A percentile compares a stretch with the other conserved stretches of the same genome.
phyloP scores from a whole-genome alignment of 2,888 invertebrate genomes.

The Yponomeuta evonymella region DNA sequence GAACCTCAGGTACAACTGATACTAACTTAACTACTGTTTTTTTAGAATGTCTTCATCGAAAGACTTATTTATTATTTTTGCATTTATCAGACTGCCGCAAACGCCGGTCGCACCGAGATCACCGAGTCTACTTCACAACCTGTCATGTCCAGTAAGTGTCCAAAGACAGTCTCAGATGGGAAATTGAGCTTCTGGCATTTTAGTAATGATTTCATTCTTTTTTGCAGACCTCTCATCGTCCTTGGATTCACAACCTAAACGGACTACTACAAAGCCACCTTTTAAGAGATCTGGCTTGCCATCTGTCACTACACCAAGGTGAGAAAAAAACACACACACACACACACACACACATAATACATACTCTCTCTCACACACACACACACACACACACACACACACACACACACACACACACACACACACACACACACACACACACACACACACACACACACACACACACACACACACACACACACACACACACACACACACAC shows the following conservation, averaged over 20 bases:
- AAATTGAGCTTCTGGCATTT: too few relatives aligned
- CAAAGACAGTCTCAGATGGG: neutral
- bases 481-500: too few relatives aligned
- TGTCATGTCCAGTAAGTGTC: conserved; percentile 43
- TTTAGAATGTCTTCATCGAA: too few relatives aligned
- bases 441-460: too few relatives aligned
- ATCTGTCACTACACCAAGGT: conserved; percentile 60
- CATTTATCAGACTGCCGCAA: conserved; percentile 43
- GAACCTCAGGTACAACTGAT: conserved; percentile 48
- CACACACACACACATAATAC: too few relatives aligned
- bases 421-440: too few relatives aligned
- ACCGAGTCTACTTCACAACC: conserved; percentile 67
- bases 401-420: too few relatives aligned
- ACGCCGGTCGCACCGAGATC: conserved; percentile 56
- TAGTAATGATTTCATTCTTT: too few relatives aligned
- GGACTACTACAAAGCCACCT: conserved; percentile 57
- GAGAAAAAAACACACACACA: conserved; percentile 17
- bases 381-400: too few relatives aligned
- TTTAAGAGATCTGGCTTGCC: conserved; percentile 61
- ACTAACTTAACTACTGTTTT: too few relatives aligned
- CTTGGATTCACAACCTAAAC: conserved; percentile 58
- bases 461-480: too few relatives aligned
- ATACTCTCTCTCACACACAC: too few relatives aligned
- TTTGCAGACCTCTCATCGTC: conserved; percentile 51
- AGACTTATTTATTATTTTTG: neutral